A percentile compares a stretch with the other conserved stretches of the same genome.
phyloP scores from a whole-genome alignment of 2,113 vertebrate species.

The Eulemur macaco region DNA sequence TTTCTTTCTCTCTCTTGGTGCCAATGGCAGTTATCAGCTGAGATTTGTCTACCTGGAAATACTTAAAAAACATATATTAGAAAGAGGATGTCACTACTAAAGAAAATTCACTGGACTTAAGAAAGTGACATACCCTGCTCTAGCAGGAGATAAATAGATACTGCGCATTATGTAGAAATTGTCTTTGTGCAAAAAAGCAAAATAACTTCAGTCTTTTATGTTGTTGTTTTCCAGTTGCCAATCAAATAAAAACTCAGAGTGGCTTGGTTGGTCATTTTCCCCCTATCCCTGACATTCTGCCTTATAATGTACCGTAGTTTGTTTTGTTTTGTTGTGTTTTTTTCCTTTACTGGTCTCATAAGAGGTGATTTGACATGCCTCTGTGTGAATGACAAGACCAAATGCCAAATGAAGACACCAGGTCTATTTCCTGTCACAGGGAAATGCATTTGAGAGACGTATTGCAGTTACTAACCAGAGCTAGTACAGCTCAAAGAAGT shows the following conservation, averaged over 20 bases:
- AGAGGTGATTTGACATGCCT: slow-evolving; percentile 41
- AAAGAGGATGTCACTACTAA: background rate
- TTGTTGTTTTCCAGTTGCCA: background rate
- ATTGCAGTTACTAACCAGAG: slow-evolving; percentile 62
- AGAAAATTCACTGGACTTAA: background rate
- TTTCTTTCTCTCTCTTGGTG: slow-evolving; percentile 32
- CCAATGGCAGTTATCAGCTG: background rate
- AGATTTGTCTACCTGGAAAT: slow-evolving; percentile 1
- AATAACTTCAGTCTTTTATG: background rate
- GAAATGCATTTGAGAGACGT: background rate
- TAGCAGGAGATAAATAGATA: background rate
- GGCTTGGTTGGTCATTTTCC: slow-evolving; percentile 11
- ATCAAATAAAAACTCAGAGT: background rate
- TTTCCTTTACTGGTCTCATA: background rate
- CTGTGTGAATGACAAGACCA: slow-evolving; percentile 9
- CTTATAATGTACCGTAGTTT: slow-evolving; percentile 43
- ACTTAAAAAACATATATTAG: background rate
- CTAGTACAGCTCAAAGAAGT: slow-evolving; percentile 40
- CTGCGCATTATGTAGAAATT: background rate
- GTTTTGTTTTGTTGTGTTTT: background rate
- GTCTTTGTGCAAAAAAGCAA: background rate
- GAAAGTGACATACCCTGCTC: too few species aligned
- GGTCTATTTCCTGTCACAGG: slow-evolving; percentile 9
- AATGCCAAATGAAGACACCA: slow-evolving; percentile 67
- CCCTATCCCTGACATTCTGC: background rate